These are phyloP conservation scores for Mustela nigripes DNA, from an alignment of 2,113 vertebrate genomes.

Conservation along the genomic window DNA sequence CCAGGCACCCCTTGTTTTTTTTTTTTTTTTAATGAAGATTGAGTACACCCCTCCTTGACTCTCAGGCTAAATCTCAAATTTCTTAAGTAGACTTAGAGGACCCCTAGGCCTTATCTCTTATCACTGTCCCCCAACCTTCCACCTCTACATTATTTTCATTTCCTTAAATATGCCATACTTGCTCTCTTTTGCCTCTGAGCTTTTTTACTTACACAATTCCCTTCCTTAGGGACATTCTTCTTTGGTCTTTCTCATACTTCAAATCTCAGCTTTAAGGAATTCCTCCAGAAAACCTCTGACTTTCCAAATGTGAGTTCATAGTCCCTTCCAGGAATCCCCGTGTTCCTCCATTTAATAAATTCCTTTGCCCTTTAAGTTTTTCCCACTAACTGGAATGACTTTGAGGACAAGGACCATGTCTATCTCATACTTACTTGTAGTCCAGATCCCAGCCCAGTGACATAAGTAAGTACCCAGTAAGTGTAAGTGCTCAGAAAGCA, in stretches of 20 bases:
- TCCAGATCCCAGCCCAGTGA: not conserved
- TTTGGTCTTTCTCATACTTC: not conserved
- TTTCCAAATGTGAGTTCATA: not conserved
- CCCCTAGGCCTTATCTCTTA: not conserved
- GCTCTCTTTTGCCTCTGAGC: not conserved
- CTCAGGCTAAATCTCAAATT: not conserved
- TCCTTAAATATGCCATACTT: conserved; percentile 2
- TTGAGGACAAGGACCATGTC: not conserved
- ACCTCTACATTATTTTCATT: not conserved
- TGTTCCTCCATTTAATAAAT: not conserved
- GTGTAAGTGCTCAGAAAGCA: not conserved
- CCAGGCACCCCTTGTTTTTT: too few species aligned
- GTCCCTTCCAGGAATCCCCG: not conserved
- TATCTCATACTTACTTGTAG: not conserved
- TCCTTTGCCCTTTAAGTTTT: not conserved
- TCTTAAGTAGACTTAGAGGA: not conserved
- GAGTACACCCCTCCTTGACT: not conserved
- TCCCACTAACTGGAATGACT: not conserved
- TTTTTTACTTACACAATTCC: not conserved
- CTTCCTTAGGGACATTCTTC: not conserved
- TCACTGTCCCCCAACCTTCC: not conserved
- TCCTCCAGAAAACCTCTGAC: conserved; percentile 1
- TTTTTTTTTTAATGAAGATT: not conserved
- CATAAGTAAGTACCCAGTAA: not conserved
- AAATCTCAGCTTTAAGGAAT: not conserved